Evolutionary conservation across 2,113 vertebrate genomes (phyloP).

Genomic region (Agapornis roseicollis): DNA sequence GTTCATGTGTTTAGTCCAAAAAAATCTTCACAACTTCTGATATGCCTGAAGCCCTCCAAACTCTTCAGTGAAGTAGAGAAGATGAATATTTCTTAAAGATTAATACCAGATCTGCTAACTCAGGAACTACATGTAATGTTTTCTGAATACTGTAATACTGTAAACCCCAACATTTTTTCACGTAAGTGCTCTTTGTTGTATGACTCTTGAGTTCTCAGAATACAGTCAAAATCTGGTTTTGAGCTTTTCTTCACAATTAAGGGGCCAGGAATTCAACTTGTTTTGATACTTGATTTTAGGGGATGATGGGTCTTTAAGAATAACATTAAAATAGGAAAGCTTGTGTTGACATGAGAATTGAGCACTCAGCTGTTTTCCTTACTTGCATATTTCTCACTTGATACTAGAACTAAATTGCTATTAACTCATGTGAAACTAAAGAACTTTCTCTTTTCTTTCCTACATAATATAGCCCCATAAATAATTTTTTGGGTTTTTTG

Average conservation of each 20-base stretch:
- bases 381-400: neutral
- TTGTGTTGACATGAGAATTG: neutral
- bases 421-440: neutral
- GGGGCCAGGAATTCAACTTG: neutral
- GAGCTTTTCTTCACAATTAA: neutral
- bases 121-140: neutral
- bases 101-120: neutral
- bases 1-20: neutral
- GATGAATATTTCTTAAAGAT: neutral
- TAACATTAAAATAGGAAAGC: neutral
- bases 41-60: neutral
- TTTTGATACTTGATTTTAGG: neutral
- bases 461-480: neutral
- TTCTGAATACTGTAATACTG: neutral
- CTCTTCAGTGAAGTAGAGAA: neutral
- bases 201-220: neutral
- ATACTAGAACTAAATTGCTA: neutral
- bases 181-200: neutral
- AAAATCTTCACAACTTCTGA: neutral
- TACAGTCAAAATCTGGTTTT: neutral
- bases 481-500: too few species aligned
- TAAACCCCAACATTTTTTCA: neutral
- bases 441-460: neutral
- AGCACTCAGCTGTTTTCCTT: neutral
- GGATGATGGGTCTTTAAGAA: neutral